phyloP scores from a whole-genome alignment of 1,140 invertebrate species.

The Sminthurides bifidus region DNA sequence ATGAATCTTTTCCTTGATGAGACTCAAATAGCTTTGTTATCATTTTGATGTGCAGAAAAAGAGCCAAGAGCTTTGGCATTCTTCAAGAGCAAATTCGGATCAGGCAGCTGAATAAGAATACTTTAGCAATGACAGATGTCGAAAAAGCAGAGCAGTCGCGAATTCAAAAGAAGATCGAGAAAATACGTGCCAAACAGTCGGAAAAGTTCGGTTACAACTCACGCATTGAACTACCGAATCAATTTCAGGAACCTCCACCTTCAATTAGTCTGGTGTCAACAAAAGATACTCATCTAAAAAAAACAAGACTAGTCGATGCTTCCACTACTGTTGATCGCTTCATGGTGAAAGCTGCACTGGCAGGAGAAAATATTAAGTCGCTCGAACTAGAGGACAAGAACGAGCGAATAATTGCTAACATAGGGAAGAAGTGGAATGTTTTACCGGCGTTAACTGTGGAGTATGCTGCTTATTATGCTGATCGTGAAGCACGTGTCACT shows the following conservation, averaged over 20 bases:
- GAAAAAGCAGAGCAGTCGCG: slow-evolving; percentile 12
- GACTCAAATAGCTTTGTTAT: neutral
- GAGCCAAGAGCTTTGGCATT: slow-evolving; percentile 78
- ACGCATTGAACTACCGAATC: neutral
- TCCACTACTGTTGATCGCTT: slow-evolving; percentile 75
- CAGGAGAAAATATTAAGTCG: slow-evolving; percentile 69
- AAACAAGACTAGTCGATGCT: too few relatives aligned
- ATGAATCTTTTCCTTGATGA: neutral
- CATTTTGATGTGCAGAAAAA: slow-evolving; percentile 35
- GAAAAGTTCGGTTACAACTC: neutral
- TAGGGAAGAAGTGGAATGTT: slow-evolving; percentile 86
- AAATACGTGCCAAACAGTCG: slow-evolving; percentile 13
- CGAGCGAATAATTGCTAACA: slow-evolving; percentile 61
- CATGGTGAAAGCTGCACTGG: slow-evolving; percentile 72
- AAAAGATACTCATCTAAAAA: too few relatives aligned
- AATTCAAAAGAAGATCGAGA: slow-evolving; percentile 51
- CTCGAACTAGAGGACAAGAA: slow-evolving; percentile 69
- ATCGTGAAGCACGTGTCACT: slow-evolving; percentile 60
- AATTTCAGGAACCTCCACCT: too few relatives aligned
- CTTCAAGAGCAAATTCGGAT: slow-evolving; percentile 68
- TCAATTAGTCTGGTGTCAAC: too few relatives aligned
- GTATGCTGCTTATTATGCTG: slow-evolving; percentile 86
- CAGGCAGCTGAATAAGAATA: slow-evolving; percentile 51
- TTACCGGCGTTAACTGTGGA: slow-evolving; percentile 82
- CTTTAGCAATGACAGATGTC: neutral